Evolutionary conservation across 1,140 invertebrate genomes (phyloP).

Genomic region (Aphidius gifuensis): DNA sequence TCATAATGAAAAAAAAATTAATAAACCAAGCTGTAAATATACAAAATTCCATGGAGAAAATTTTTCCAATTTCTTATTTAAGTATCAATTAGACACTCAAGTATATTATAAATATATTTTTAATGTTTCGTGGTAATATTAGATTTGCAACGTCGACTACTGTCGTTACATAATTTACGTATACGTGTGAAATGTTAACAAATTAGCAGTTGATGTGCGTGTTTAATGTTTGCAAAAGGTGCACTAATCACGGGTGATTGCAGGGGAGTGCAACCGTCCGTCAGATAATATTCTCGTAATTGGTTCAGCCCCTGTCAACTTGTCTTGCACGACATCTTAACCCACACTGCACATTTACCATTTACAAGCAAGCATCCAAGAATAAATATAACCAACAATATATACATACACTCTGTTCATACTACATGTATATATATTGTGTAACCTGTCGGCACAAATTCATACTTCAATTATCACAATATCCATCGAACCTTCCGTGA

Average conservation of each 20-base stretch:
- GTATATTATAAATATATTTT: no score
- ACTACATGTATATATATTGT: constrained; percentile 3
- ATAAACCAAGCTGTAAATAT: no score
- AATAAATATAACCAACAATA: background rate
- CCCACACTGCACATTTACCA: constrained; percentile 21
- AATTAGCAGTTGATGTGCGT: constrained; percentile 39
- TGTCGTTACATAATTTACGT: constrained; percentile 27
- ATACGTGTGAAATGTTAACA: constrained; percentile 39
- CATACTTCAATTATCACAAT: constrained; percentile 35
- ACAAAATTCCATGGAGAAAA: no score
- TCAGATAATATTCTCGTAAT: constrained; percentile 50
- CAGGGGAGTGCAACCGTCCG: constrained; percentile 43
- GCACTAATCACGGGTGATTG: constrained; percentile 50
- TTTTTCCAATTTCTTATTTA: no score
- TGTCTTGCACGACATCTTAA: constrained; percentile 48
- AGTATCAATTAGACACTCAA: no score
- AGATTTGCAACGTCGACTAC: no score
- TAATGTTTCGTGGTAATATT: no score
- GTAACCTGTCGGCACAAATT: constrained; percentile 25
- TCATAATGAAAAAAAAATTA: no score
- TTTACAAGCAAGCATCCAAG: background rate
- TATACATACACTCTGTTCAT: constrained; percentile 2
- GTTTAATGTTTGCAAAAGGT: constrained; percentile 24
- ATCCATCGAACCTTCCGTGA: constrained; percentile 30
- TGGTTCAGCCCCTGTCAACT: constrained; percentile 51